These are phyloP conservation scores for Chanos chanos DNA, from an alignment of 2,797 vertebrate genomes.

Conservation along the genomic window DNA sequence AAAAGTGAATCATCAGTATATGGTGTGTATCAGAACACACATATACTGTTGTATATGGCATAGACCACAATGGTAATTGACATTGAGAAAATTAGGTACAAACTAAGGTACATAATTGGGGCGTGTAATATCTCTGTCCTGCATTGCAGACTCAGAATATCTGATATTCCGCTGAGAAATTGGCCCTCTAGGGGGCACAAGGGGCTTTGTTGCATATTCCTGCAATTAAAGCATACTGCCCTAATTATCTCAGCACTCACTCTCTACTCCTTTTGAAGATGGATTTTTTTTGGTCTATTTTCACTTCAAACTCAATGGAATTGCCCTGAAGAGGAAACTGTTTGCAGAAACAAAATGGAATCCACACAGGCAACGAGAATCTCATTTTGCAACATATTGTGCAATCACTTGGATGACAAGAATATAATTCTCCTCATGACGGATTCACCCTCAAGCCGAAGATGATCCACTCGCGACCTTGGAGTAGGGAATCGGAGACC, in stretches of 20 bases:
- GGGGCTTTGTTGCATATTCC: slow-evolving; percentile 43
- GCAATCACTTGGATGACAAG: too few species aligned
- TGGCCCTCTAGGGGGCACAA: slow-evolving; percentile 32
- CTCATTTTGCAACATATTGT: neutral
- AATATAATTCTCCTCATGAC: too few species aligned
- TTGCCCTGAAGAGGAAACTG: neutral
- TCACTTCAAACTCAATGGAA: slow-evolving; percentile 25
- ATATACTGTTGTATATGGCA: too few species aligned
- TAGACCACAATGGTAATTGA: neutral
- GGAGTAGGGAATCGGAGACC: too few species aligned
- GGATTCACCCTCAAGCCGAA: too few species aligned
- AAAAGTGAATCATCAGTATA: too few species aligned
- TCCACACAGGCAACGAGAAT: neutral
- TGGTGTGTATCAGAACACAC: too few species aligned
- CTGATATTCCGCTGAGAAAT: slow-evolving; percentile 44
- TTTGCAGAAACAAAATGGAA: neutral
- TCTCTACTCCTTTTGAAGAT: slow-evolving; percentile 18
- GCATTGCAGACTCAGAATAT: neutral
- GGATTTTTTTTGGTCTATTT: slow-evolving; percentile 34
- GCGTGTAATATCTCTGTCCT: too few species aligned
- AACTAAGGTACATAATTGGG: too few species aligned
- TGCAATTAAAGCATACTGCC: slow-evolving; percentile 50
- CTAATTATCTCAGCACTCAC: slow-evolving; percentile 50
- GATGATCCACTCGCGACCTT: too few species aligned
- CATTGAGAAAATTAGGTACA: too few species aligned